Evolutionary conservation across 2,888 invertebrate genomes (phyloP).

Genomic region (Lydus trimaculatus): DNA sequence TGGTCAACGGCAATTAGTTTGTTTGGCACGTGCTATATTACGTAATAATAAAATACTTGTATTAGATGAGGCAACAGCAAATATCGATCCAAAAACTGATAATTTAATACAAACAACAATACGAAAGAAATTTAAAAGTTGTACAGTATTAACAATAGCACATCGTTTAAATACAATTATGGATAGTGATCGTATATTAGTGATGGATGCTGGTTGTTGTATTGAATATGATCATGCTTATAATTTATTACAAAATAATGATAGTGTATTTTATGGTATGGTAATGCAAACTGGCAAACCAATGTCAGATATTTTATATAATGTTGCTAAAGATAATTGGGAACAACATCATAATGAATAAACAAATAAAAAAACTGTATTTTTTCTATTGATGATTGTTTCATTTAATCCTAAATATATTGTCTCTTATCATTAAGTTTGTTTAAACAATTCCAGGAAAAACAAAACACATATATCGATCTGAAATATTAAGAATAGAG

Average conservation of each 20-base stretch:
- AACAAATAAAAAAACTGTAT: too few relatives aligned
- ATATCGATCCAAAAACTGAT: conserved; percentile 82
- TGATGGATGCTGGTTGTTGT: conserved; percentile 79
- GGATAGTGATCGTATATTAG: conserved; percentile 83
- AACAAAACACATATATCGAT: too few relatives aligned
- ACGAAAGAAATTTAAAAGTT: conserved; percentile 74
- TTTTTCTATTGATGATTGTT: too few relatives aligned
- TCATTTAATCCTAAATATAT: too few relatives aligned
- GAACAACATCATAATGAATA: not conserved
- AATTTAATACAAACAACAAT: conserved; percentile 79
- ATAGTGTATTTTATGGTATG: conserved; percentile 68
- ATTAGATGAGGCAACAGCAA: conserved; percentile 79
- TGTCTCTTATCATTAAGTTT: too few relatives aligned
- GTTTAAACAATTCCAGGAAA: too few relatives aligned
- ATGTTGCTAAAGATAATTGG: conserved; percentile 63
- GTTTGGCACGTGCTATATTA: conserved; percentile 70
- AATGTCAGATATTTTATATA: conserved; percentile 70
- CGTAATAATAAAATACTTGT: conserved; percentile 58
- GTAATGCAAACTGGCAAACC: conserved; percentile 74
- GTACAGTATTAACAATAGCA: conserved; percentile 84
- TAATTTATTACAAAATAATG: conserved; percentile 64
- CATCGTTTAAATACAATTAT: conserved; percentile 86
- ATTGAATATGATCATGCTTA: conserved; percentile 82
- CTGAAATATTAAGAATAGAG: too few relatives aligned
- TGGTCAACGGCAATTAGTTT: conserved; percentile 73